A percentile compares a stretch with the other conserved stretches of the same genome.
These are phyloP conservation scores for Caenorhabditis remanei DNA, from an alignment of 1,140 invertebrate species.

Conservation along the genomic window DNA sequence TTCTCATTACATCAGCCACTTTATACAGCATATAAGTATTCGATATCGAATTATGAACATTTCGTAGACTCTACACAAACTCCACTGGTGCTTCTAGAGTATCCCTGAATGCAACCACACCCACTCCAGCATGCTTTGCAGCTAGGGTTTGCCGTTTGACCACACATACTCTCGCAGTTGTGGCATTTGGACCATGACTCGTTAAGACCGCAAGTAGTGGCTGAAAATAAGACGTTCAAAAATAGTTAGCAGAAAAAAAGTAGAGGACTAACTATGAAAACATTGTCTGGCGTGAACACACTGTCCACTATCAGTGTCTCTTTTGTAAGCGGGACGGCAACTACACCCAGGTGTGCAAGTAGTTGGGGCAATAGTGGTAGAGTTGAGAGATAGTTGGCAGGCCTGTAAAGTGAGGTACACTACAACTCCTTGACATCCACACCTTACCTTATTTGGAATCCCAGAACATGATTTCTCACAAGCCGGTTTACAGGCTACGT, in stretches of 20 bases:
- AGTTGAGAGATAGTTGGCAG: too few relatives aligned
- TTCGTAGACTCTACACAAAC: slow-evolving; percentile 1
- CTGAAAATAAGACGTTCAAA: not conserved
- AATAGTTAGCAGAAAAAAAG: not conserved
- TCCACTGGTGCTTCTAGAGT: slow-evolving; percentile 4
- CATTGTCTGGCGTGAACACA: slow-evolving; percentile 32
- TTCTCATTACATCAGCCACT: too few relatives aligned
- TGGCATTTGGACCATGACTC: slow-evolving; percentile 27
- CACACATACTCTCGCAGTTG: slow-evolving; percentile 9
- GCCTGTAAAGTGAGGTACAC: too few relatives aligned
- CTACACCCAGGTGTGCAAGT: not conserved
- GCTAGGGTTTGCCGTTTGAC: slow-evolving; percentile 20
- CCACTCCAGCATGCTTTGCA: slow-evolving; percentile 40
- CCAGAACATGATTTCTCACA: slow-evolving; percentile 33
- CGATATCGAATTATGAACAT: not conserved
- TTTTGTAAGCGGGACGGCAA: not conserved
- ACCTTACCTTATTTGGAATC: not conserved
- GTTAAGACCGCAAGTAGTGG: slow-evolving; percentile 1
- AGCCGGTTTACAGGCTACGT: not conserved
- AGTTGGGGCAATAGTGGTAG: not conserved
- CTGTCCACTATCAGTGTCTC: not conserved
- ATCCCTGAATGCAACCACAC: not conserved
- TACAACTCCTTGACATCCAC: too few relatives aligned
- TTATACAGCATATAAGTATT: too few relatives aligned
- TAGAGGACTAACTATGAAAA: not conserved